phyloP scores from a whole-genome alignment of 2,888 invertebrate genomes.

The Lasioglossum leucozonium region DNA sequence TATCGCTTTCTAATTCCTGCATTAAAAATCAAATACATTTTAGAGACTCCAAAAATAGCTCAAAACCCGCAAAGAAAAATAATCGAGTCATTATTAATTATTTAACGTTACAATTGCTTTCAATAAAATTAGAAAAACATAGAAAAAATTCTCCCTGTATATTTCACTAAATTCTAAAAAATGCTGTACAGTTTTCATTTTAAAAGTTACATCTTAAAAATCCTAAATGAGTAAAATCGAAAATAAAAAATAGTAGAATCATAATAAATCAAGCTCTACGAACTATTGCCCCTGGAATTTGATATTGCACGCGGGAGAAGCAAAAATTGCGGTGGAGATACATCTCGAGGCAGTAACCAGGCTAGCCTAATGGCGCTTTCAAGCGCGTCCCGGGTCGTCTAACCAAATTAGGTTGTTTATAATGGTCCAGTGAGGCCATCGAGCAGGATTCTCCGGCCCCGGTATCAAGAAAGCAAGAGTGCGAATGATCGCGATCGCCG shows the following conservation, averaged over 20 bases:
- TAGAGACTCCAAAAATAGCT: background rate
- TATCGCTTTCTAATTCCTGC: background rate
- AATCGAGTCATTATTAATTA: background rate
- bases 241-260: background rate
- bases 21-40: background rate
- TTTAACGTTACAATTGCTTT: background rate
- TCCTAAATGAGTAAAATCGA: background rate
- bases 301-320: background rate
- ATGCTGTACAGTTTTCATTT: background rate
- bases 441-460: conserved; percentile 23
- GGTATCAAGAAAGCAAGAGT: conserved; percentile 26
- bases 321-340: background rate
- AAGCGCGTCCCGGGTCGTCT: background rate
- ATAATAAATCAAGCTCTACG: background rate
- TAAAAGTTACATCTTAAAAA: background rate
- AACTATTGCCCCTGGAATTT: background rate
- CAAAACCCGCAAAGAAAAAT: background rate
- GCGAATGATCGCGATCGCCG: conserved; percentile 10
- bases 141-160: background rate
- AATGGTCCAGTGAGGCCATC: background rate
- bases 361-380: background rate
- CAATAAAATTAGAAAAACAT: background rate
- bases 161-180: background rate
- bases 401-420: background rate
- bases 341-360: background rate